Base-by-base conservation (phyloP, 2,888 invertebrate species). In the Dasysyrphus tricinctus region DNA sequence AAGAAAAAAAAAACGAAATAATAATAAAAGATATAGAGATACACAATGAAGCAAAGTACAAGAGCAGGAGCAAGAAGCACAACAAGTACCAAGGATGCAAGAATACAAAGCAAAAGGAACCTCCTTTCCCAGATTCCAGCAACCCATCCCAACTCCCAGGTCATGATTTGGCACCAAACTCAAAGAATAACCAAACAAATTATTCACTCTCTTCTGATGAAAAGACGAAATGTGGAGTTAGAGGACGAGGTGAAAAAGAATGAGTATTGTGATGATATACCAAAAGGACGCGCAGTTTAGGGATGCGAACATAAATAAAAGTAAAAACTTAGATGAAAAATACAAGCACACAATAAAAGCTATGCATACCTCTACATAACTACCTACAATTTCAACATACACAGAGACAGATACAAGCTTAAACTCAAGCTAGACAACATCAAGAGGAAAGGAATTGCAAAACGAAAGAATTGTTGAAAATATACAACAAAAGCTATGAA, bases 111-210 rank as follows among this genome's bases (percentile, higher is more conserved):
- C 32, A 37, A 47, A 74, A 54, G 47, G 54, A 72, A 59, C 70
- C 63, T 56, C 44, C 54, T 6, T 61, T 14, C 29, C 24, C 24
- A 14, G 12, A 12, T 59, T 59, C 59, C 59, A 59, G 37, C 19
- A 39, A 39, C 59, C 57, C 6, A 24, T 4, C 24, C 24, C 39
- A 11, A 59, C 69, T 69, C 34, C 16, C 49, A 72, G 78, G 56
- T 63, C 63, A 51, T 63, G 61, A 70, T 74, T 74, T 65, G 61
- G 79, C 69, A 51, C 74, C 80, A 44, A 80, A 80, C 80, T 75
- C 70, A 75, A 70, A 79, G 74, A 75, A 75, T 67, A 75, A 72
- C 63, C 69, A 80, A 63, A 80, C 75, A 84, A 80, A 75, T 84
- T 84, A 80, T 84, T 75, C 79, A 63, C 79, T 63, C 70, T 39